phyloP scores from a whole-genome alignment of 2,888 invertebrate genomes.

The Limnephilus rhombicus region DNA sequence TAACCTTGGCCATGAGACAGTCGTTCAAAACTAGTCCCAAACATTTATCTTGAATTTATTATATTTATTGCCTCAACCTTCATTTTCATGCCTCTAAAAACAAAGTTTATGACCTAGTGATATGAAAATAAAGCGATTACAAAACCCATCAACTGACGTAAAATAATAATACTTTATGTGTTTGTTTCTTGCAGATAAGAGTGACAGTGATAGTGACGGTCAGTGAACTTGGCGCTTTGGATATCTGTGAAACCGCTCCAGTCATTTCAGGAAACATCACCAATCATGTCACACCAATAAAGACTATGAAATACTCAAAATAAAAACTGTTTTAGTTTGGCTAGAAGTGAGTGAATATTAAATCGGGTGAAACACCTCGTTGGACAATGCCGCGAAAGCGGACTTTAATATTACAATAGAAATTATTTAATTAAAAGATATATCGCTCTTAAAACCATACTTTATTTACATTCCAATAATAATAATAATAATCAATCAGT shows the following conservation, averaged over 20 bases:
- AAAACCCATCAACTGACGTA: background rate
- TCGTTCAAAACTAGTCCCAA: background rate
- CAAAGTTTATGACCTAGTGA: background rate
- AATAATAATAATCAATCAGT: background rate
- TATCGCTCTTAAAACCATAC: conserved; percentile 23
- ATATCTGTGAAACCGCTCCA: conserved; percentile 40
- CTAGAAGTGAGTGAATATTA: conserved; percentile 21
- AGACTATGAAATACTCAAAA: conserved; percentile 53
- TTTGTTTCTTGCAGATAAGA: conserved; percentile 86
- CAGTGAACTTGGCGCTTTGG: conserved; percentile 75
- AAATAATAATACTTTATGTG: conserved; percentile 22
- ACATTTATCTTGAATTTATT: background rate
- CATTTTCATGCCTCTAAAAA: background rate
- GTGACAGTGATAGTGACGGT: conserved; percentile 96
- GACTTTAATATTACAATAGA: conserved; percentile 33
- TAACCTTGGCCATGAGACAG: background rate
- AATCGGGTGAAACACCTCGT: conserved; percentile 18
- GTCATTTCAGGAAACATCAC: conserved; percentile 23
- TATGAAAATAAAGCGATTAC: background rate
- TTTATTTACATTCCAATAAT: background rate
- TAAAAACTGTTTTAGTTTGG: conserved; percentile 43
- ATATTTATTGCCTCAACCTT: background rate
- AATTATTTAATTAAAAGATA: conserved; percentile 26
- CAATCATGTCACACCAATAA: background rate
- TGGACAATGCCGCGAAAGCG: conserved; percentile 25